Conservation (phyloP, 2,797 vertebrate species). For the Ambastaia sidthimunki region DNA sequence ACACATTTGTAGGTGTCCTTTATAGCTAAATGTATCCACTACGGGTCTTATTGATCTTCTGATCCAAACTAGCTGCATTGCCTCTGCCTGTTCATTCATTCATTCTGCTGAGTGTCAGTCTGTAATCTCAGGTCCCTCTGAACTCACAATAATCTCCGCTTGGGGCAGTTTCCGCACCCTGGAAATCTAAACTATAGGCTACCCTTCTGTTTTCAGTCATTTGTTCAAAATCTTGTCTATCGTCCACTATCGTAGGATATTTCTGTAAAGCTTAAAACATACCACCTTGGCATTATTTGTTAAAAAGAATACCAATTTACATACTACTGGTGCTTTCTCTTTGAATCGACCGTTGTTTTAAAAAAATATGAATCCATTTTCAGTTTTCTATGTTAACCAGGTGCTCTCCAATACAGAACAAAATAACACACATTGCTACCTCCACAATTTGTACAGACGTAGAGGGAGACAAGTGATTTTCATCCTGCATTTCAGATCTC, state of each 20-base stretch:
- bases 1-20: constrained; percentile 50
- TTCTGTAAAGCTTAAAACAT: constrained; percentile 5
- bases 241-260: constrained; percentile 2
- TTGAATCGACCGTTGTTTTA: constrained; percentile 32
- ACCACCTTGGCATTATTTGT: constrained; percentile 19
- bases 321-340: constrained; percentile 61
- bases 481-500: constrained; percentile 48
- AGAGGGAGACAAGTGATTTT: constrained; percentile 72
- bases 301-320: constrained; percentile 23
- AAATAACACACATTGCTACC: constrained; percentile 86
- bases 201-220: constrained; percentile 1
- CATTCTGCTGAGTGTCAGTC: constrained; percentile 50
- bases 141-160: constrained; percentile 32
- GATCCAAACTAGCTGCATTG: constrained; percentile 51
- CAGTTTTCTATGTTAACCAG: constrained; percentile 49
- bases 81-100: constrained; percentile 40
- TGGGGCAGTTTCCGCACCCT: constrained; percentile 1
- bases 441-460: constrained; percentile 88
- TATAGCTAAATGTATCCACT: constrained; percentile 51
- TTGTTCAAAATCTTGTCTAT: constrained; percentile 9
- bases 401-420: constrained; percentile 57
- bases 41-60: constrained; percentile 50
- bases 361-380: constrained; percentile 30
- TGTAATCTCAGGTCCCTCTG: constrained; percentile 62
- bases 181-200: constrained; percentile 5